Conservation (phyloP, 2,888 invertebrate species). For the Microctonus hyperodae region DNA sequence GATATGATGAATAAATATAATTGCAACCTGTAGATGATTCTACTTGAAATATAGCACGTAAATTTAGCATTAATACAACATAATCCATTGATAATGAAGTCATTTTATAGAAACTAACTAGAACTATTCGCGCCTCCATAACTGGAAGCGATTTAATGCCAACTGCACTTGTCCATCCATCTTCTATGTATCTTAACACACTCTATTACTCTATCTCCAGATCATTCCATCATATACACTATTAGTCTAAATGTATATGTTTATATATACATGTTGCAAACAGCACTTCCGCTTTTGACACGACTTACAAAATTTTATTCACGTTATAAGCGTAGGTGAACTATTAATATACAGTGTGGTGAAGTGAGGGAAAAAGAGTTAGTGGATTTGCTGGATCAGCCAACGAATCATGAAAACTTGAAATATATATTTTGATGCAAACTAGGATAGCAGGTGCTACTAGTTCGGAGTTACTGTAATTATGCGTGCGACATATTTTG, state of each 20-base stretch:
- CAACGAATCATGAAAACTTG: conserved; percentile 22
- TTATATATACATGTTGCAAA: conserved; percentile 20
- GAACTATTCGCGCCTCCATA: conserved; percentile 31
- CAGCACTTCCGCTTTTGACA: conserved; percentile 26
- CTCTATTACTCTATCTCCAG: neutral
- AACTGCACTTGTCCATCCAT: conserved; percentile 18
- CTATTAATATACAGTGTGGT: conserved; percentile 24
- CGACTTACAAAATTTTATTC: conserved; percentile 13
- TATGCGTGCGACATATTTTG: conserved; percentile 26
- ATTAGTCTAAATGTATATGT: neutral
- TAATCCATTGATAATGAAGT: neutral
- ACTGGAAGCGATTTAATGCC: conserved; percentile 44
- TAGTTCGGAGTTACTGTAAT: conserved; percentile 26
- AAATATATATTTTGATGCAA: conserved; percentile 46
- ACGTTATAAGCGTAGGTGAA: conserved; percentile 5
- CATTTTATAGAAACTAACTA: conserved; percentile 21
- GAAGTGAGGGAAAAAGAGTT: neutral
- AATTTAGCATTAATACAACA: neutral
- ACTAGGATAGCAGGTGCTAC: conserved; percentile 48
- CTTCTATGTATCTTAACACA: neutral
- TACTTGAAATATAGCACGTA: neutral
- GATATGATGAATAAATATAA: neutral
- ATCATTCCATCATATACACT: neutral
- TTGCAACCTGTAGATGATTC: neutral
- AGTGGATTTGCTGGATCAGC: neutral